Conservation (phyloP, 2,888 invertebrate species). For the Coecobrya sp. region DNA sequence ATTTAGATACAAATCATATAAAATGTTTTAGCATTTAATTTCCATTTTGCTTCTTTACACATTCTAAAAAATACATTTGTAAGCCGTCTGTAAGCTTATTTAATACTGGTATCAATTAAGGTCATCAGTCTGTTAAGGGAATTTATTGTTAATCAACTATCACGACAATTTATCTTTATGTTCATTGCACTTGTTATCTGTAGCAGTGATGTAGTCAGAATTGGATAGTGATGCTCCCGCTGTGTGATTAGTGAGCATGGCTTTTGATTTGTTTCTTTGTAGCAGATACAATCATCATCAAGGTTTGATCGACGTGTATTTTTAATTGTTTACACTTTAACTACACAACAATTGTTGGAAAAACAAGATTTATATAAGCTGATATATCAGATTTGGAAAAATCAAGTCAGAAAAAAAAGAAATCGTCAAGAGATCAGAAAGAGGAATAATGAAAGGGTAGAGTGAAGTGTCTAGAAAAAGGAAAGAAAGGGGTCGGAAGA, state of each 20-base stretch:
- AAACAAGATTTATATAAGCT: background rate
- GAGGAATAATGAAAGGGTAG: background rate
- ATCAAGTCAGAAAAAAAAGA: background rate
- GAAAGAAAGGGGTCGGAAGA: background rate
- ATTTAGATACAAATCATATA: no score
- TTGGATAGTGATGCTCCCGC: no score
- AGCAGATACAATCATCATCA: background rate
- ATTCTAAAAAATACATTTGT: no score
- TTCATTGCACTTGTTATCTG: background rate
- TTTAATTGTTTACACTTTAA: background rate
- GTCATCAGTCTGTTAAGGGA: constrained; percentile 65
- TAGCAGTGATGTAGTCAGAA: no score
- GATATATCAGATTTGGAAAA: background rate
- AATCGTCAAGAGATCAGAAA: background rate
- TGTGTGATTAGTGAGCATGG: background rate
- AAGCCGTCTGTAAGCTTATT: no score
- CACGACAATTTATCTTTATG: constrained; percentile 44
- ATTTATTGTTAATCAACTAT: constrained; percentile 50
- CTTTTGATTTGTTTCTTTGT: background rate
- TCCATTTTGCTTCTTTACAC: no score
- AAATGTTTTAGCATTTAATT: no score
- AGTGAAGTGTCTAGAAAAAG: background rate
- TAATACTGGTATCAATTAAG: constrained; percentile 38
- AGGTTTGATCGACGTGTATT: background rate
- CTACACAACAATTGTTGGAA: background rate